Base-by-base conservation (phyloP, 2,113 vertebrate genomes). In the Butorides virescens region DNA sequence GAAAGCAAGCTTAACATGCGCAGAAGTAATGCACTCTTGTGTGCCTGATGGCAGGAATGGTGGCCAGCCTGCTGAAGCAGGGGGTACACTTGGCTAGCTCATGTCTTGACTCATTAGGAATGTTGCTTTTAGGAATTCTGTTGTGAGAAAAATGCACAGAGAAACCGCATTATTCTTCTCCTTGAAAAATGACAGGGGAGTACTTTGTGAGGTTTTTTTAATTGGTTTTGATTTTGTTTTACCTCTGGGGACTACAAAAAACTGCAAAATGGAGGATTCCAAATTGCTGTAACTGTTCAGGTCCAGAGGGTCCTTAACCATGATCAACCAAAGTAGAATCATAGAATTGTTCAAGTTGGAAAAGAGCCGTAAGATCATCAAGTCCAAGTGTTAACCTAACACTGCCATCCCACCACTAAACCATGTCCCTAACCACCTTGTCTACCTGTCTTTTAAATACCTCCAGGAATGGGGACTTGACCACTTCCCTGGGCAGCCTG, bases 21-120 rank as follows among this genome's bases (percentile, higher is more conserved):
- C 18, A 61, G 59, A 72, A 84, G 55, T 12, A 73, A 59, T 20
- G 36, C 21, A 29, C 9, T 55, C 32, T 46, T 26, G 3, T 3
- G 20, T 73, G 44, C 58, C 37, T 65, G 47, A 36, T 29, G 44
- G 9, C n/a, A 55, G 52, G 37, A 59, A 36, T 22, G 44, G 32
- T 15, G 8, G 46, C 37, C 56, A 78, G 42, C 39, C 61, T 66
- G 65, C 50, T 0, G 0, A 62, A 15, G 4, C 6, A 8, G 27
- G 29, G 13, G 44, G 5, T 59, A 13, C 8, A 10, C 23, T 36
- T 47, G 53, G 25, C 62, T 72, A 46, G 32, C 22, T 80, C 36
- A 5, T 27, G 22, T 72, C 67, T 83, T 83, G 58, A 37, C 67
- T 86, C 39, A 55, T 83, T 55, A 55, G 58, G 21, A 82, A 67